A percentile compares a stretch with the other conserved stretches of the same genome.
Conservation (phyloP, 1,140 invertebrate genomes). For the Pissodes strobi region DNA sequence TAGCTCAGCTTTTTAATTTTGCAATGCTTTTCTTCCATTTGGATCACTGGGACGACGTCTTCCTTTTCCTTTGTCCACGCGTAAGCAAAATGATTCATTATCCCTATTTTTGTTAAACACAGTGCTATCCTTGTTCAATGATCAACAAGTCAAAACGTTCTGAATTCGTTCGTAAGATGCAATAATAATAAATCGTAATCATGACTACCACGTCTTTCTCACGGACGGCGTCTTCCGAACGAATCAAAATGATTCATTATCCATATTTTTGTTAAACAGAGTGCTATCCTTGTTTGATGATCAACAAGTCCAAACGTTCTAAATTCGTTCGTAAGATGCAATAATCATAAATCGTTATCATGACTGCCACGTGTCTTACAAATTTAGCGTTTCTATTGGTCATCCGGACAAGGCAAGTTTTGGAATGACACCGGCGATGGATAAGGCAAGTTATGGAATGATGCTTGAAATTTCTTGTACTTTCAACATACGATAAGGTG, state of each 20-base stretch:
- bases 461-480: not conserved
- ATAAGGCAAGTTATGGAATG: too few relatives aligned
- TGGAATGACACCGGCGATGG: too few relatives aligned
- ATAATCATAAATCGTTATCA: too few relatives aligned
- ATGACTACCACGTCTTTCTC: not conserved
- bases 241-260: not conserved
- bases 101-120: not conserved
- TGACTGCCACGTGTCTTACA: not conserved
- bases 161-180: not conserved
- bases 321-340: not conserved
- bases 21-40: not conserved
- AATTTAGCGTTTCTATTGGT: not conserved
- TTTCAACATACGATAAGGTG: too few relatives aligned
- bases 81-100: not conserved
- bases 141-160: not conserved
- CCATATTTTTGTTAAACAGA: not conserved
- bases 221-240: not conserved
- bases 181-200: too few relatives aligned
- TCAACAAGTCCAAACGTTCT: not conserved
- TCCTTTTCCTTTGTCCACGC: too few relatives aligned
- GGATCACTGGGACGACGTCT: not conserved
- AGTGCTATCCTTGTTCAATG: not conserved
- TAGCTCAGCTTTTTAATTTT: not conserved
- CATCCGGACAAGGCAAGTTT: not conserved
- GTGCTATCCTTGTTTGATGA: not conserved